Base-by-base conservation (phyloP, 2,888 invertebrate species). In the Peribatodes rhomboidaria region DNA sequence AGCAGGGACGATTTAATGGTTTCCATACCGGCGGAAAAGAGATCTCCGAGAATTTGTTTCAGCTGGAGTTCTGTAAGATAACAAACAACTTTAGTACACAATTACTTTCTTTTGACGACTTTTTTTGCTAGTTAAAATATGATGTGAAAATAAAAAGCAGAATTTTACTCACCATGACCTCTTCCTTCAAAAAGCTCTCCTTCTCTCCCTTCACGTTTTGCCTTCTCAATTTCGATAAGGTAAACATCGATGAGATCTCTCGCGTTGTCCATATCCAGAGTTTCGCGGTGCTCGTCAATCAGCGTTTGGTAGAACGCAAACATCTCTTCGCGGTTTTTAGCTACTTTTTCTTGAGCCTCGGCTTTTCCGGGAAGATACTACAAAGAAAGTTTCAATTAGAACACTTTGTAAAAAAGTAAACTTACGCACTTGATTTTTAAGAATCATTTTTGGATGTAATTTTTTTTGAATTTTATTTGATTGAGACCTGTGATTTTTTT, bases 1-100 rank as follows among this genome's bases (percentile, higher is more conserved):
- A 97, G 94, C 41, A 98, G 88, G 0, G 98, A 97, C 11, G 97
- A 98, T 82, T 98, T 98, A 67, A 98, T 97, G 0, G 98, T 98
- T 87, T 98, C 98, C 97, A 98, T 97, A 22, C 98, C 98, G 57
- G 98, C 98, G 11, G 97, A 97, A 90, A 98, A 98, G 41, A 98
- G 93, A 84, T 98, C 98, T 14, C 97, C 97, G 77, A 98, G 95
- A 61, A 98, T 97, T 92, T 98, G 98, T 78, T 98, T 97, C 80
- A 98, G 94, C 90, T 98, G 98, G 59, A 97, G 95, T 94, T 98
- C 98, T 97, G 92, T 52, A 87, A 88, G 69, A 71, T 18, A 72
- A 66, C 4, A 68, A 63, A 42, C 8, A 58, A 49, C 1, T 50
- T 62, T 49, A 54, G 10, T n/a, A n/a, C 14, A 44, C 33, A 55